These are phyloP conservation scores for Prionailurus bengalensis DNA, from an alignment of 2,113 vertebrate genomes.

Conservation along the genomic window DNA sequence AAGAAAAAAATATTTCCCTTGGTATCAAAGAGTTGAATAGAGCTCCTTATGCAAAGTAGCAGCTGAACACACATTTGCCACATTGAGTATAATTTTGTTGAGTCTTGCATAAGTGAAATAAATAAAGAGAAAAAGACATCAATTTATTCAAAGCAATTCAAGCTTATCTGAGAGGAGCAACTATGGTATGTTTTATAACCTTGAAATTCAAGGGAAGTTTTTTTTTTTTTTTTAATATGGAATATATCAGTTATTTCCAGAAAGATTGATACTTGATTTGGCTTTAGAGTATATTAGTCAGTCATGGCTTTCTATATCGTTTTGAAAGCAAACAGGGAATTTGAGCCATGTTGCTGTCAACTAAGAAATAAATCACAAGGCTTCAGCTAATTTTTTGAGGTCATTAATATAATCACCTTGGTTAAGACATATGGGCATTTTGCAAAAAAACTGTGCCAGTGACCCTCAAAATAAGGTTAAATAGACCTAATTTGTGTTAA, in stretches of 20 bases:
- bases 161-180: conserved; percentile 31
- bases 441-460: conserved; percentile 57
- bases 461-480: conserved; percentile 82
- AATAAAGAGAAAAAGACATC: conserved; percentile 35
- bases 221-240: background rate
- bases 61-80: background rate
- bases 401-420: conserved; percentile 72
- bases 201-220: background rate
- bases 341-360: conserved; percentile 69
- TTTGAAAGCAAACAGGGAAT: conserved; percentile 76
- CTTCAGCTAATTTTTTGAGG: conserved; percentile 69
- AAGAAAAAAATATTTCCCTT: background rate
- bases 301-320: conserved; percentile 71
- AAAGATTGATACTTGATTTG: conserved; percentile 50
- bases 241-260: background rate
- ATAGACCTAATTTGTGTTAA: conserved; percentile 69
- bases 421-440: conserved; percentile 70
- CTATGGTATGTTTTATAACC: conserved; percentile 12
- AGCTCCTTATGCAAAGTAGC: background rate
- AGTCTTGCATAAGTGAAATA: background rate
- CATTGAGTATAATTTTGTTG: background rate
- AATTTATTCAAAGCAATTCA: conserved; percentile 55
- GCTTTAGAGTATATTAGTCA: conserved; percentile 9
- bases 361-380: conserved; percentile 46
- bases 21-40: background rate